Conservation (phyloP, 2,797 vertebrate species). For the Nyctalus aviator region DNA sequence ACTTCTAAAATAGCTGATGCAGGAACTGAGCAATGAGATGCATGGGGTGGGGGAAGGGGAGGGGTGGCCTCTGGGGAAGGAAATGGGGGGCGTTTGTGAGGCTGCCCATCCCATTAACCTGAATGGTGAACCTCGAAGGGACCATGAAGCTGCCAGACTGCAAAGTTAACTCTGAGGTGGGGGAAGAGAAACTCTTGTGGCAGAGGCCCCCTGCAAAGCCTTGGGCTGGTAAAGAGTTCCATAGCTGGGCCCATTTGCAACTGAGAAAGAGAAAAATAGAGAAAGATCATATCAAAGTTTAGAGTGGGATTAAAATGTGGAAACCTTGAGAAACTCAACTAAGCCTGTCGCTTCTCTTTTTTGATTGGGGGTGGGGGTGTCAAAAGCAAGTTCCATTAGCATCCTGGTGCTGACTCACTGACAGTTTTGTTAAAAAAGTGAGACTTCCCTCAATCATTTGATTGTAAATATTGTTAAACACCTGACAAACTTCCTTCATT, state of each 20-base stretch:
- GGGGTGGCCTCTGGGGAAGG: neutral
- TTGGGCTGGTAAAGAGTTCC: neutral
- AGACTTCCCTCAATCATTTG: neutral
- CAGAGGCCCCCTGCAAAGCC: no score
- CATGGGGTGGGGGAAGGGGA: accelerated
- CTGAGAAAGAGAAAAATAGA: neutral
- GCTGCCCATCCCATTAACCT: neutral
- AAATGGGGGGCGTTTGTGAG: neutral
- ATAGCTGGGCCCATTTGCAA: neutral
- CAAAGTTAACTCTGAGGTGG: neutral
- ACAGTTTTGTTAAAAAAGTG: neutral
- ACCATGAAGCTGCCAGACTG: neutral
- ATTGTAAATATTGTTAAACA: slow-evolving; percentile 30
- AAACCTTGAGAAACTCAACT: slow-evolving; percentile 14
- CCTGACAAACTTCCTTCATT: neutral
- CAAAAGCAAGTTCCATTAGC: neutral
- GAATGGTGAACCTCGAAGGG: neutral
- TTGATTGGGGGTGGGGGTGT: neutral
- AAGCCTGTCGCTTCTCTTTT: neutral
- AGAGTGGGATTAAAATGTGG: slow-evolving; percentile 10
- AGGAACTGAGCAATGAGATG: neutral
- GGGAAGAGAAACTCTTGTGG: neutral
- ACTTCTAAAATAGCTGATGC: neutral
- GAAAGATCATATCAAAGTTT: neutral
- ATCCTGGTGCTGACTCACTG: neutral